A percentile compares a stretch with the other conserved stretches of the same genome.
These are phyloP conservation scores for Allophyes oxyacanthae DNA, from an alignment of 2,888 invertebrate species.

Conservation along the genomic window DNA sequence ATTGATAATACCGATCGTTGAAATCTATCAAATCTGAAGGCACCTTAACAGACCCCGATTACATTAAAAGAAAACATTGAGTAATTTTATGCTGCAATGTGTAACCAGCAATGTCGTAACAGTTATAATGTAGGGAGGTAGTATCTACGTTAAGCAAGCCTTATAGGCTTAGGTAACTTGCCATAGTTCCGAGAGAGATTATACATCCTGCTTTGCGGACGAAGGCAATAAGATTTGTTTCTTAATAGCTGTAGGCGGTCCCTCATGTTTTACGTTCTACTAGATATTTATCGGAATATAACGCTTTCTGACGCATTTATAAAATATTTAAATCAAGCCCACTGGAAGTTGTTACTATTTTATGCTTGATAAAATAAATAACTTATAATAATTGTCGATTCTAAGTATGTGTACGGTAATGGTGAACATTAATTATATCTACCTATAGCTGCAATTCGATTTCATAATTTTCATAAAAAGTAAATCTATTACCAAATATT, in stretches of 20 bases:
- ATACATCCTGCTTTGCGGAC: constrained; percentile 74
- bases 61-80: constrained; percentile 42
- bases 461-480: background rate
- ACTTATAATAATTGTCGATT: too few species aligned
- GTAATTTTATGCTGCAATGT: constrained; percentile 61
- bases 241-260: constrained; percentile 56
- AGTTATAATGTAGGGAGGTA: constrained; percentile 64
- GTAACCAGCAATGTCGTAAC: constrained; percentile 73
- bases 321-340: constrained; percentile 17
- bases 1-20: too few species aligned
- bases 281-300: constrained; percentile 39
- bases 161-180: constrained; percentile 79
- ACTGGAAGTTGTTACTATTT: background rate
- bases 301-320: constrained; percentile 17
- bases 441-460: background rate
- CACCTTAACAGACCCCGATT: too few species aligned
- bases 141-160: constrained; percentile 70
- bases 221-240: constrained; percentile 64
- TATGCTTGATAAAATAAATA: background rate
- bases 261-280: constrained; percentile 26
- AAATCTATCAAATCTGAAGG: too few species aligned
- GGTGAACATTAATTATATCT: too few species aligned
- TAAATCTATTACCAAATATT: constrained; percentile 16
- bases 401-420: too few species aligned
- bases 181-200: constrained; percentile 82